phyloP scores from a whole-genome alignment of 1,140 invertebrate genomes.

The Spodoptera frugiperda region DNA sequence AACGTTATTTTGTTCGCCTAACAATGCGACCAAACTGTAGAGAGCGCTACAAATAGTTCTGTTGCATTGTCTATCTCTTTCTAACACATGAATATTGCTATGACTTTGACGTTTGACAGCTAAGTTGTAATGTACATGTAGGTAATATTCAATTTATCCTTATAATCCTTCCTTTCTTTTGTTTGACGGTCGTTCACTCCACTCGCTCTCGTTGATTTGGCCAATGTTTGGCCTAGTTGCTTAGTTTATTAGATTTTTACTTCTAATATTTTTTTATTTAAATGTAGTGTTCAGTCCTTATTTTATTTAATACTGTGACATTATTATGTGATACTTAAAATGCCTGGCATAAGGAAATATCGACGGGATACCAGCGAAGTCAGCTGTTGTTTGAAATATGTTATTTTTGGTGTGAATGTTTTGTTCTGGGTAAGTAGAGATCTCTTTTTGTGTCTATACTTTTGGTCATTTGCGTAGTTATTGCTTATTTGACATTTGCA shows the following conservation, averaged over 20 bases:
- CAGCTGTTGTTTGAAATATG: slow-evolving; percentile 98
- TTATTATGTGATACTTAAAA: slow-evolving; percentile 63
- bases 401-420: slow-evolving; percentile 99
- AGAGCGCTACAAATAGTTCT: not conserved
- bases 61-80: not conserved
- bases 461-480: slow-evolving; percentile 30
- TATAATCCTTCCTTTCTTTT: slow-evolving; percentile 47
- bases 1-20: not conserved
- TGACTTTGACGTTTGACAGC: slow-evolving; percentile 22
- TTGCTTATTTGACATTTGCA: not conserved
- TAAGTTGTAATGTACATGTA: not conserved
- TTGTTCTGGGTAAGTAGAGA: slow-evolving; percentile 96
- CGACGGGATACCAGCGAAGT: slow-evolving; percentile 96
- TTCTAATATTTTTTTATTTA: slow-evolving; percentile 23
- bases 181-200: slow-evolving; percentile 54
- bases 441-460: not conserved
- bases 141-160: not conserved
- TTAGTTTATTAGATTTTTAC: slow-evolving; percentile 42
- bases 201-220: slow-evolving; percentile 47
- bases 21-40: not conserved
- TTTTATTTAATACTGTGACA: slow-evolving; percentile 45
- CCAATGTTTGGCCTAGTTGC: slow-evolving; percentile 46
- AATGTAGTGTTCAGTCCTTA: slow-evolving; percentile 40
- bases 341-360: slow-evolving; percentile 90
- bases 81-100: not conserved